Evolutionary conservation across 2,797 vertebrate genomes (phyloP).

Genomic region (Mus minutoides): DNA sequence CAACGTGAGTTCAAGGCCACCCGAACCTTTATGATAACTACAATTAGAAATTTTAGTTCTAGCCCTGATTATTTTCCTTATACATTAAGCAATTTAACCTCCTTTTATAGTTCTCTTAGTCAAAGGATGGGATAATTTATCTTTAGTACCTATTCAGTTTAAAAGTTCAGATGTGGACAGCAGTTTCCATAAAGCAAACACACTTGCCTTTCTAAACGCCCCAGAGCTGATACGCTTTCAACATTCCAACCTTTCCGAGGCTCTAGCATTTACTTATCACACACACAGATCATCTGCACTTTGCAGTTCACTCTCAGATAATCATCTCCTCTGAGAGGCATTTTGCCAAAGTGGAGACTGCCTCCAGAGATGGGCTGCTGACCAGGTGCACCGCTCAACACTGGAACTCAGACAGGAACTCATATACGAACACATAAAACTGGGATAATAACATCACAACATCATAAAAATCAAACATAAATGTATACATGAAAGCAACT

Average conservation of each 20-base stretch:
- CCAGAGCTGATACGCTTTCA: constrained; percentile 3
- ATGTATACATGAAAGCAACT: constrained; percentile 35
- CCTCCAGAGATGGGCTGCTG: constrained; percentile 11
- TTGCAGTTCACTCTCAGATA: constrained; percentile 34
- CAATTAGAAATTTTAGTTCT: constrained; percentile 44
- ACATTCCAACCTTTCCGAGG: constrained; percentile 4
- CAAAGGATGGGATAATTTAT: constrained; percentile 36
- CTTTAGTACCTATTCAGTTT: constrained; percentile 1
- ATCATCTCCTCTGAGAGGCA: neutral
- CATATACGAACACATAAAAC: neutral
- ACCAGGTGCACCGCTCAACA: neutral
- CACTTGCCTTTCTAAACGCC: neutral
- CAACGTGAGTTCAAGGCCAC: neutral
- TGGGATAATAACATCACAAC: constrained; percentile 28
- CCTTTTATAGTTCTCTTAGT: constrained; percentile 28
- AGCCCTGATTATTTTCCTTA: neutral
- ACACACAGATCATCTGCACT: constrained; percentile 12
- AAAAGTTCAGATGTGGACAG: constrained; percentile 30
- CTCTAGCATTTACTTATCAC: constrained; percentile 40
- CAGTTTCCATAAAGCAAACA: constrained; percentile 49
- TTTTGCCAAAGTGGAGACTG: neutral
- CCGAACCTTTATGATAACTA: constrained; percentile 26
- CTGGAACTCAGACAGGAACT: neutral
- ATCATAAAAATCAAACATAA: constrained; percentile 49
- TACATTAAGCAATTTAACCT: constrained; percentile 19